phyloP scores from a whole-genome alignment of 1,140 invertebrate genomes.

The Bombus turneri region DNA sequence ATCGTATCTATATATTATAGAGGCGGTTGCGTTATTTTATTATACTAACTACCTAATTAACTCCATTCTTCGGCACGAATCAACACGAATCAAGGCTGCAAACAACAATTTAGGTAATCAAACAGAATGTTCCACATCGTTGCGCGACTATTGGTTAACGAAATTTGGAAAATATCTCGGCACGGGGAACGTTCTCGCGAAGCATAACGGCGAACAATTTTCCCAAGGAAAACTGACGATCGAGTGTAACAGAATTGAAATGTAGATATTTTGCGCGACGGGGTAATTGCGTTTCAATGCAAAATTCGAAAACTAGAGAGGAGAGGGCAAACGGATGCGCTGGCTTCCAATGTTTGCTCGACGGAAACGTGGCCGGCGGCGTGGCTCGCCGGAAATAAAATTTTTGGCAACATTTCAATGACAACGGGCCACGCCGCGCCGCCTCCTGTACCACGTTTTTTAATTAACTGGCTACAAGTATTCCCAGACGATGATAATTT shows the following conservation, averaged over 20 bases:
- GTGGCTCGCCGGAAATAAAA: slow-evolving; percentile 51
- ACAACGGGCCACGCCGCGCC: slow-evolving; percentile 10
- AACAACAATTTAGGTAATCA: not conserved
- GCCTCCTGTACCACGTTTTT: slow-evolving; percentile 40
- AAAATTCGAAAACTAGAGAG: slow-evolving; percentile 32
- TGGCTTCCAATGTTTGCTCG: slow-evolving; percentile 30
- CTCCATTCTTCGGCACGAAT: not conserved
- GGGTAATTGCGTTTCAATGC: slow-evolving; percentile 61
- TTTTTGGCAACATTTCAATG: slow-evolving; percentile 67
- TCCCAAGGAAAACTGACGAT: not conserved
- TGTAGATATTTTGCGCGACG: slow-evolving; percentile 22
- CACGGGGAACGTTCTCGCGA: not conserved
- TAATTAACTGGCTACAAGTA: slow-evolving; percentile 62
- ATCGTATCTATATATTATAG: not conserved
- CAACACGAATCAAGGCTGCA: not conserved
- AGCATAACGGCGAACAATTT: not conserved
- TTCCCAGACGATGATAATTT: slow-evolving; percentile 58
- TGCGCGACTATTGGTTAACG: not conserved
- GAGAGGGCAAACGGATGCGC: slow-evolving; percentile 5
- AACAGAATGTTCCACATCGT: not conserved
- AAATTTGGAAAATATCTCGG: not conserved
- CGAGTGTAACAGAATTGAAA: not conserved
- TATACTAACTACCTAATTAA: not conserved
- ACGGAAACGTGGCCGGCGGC: slow-evolving; percentile 26
- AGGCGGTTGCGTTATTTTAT: not conserved